Conservation (phyloP, 2,888 invertebrate genomes). For the Cybosia mesomella region DNA sequence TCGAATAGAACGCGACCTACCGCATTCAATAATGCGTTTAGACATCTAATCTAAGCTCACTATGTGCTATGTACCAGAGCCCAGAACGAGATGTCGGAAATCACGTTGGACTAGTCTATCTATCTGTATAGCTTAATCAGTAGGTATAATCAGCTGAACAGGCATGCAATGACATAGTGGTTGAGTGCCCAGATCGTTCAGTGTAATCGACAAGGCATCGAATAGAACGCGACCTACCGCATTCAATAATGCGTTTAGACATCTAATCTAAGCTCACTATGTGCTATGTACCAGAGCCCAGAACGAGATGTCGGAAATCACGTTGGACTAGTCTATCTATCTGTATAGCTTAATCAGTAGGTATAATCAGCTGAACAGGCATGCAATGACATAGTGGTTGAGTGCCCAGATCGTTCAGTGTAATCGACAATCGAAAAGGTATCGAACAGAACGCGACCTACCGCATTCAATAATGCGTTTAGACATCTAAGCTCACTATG, state of each 20-base stretch:
- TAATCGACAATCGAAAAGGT: conserved; percentile 50
- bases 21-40: conserved; percentile 41
- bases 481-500: conserved; percentile 21
- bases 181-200: conserved; percentile 43
- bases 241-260: conserved; percentile 29
- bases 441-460: conserved; percentile 63
- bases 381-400: conserved; percentile 51
- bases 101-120: conserved; percentile 2
- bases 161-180: conserved; percentile 50
- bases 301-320: not conserved
- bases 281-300: not conserved
- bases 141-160: conserved; percentile 29
- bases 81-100: not conserved
- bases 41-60: conserved; percentile 5
- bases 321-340: conserved; percentile 4
- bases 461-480: conserved; percentile 44
- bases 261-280: conserved; percentile 1
- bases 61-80: conserved; percentile 8
- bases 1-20: conserved; percentile 64
- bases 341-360: not conserved
- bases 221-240: conserved; percentile 64
- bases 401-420: conserved; percentile 44
- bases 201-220: conserved; percentile 53
- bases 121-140: not conserved
- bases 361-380: conserved; percentile 32